Evolutionary conservation across 1,140 invertebrate species (phyloP), one percentile per base, ranked within the genome.

Genomic region (Drosophila orosa): DNA sequence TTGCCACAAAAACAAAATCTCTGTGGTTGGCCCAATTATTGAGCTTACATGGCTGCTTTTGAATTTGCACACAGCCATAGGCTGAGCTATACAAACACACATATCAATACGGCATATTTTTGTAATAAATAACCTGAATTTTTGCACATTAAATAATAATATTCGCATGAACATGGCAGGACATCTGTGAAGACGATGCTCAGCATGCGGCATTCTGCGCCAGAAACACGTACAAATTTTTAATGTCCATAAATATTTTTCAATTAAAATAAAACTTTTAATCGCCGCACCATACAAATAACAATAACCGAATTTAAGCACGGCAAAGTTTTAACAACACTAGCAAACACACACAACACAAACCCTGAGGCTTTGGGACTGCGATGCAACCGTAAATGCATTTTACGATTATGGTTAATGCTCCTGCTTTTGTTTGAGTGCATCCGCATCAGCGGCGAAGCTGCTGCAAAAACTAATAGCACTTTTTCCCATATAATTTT

Each of bases 201-300:
- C 27, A 35, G 31, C 27, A 17, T 15, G 17, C n/a, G 17, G 9
- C 3, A 12, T 27, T 24, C 22, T 24, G 25, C 19, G 19, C 31
- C 25, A 9, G 19, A 39, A 13, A 48, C 33, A 65, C 27, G 42
- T 55, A 54, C 45, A 56, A 67, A 67, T 58, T 58, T 76, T 76
- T 25, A 76, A 76, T 76, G 54, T 56, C 29, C 40, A 67, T 76
- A 76, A 75, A 76, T 76, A 76, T 59, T 67, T 67, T 58, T 59
- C 60, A 76, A 76, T 76, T 76, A 76, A 76, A 76, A 58, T 76
- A 59, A 74, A 76, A 76, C 54, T 67, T 67, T 76, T 76, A 76
- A 76, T 76, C 61, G 73, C 54, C 19, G 33, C 52, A 48, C 27
- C 65, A 71, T 48, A 72, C 68, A 71, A 72, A 72, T 71, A 72